Evolutionary conservation across 2,888 invertebrate species (phyloP).

Genomic region (Parelbella ahira): DNA sequence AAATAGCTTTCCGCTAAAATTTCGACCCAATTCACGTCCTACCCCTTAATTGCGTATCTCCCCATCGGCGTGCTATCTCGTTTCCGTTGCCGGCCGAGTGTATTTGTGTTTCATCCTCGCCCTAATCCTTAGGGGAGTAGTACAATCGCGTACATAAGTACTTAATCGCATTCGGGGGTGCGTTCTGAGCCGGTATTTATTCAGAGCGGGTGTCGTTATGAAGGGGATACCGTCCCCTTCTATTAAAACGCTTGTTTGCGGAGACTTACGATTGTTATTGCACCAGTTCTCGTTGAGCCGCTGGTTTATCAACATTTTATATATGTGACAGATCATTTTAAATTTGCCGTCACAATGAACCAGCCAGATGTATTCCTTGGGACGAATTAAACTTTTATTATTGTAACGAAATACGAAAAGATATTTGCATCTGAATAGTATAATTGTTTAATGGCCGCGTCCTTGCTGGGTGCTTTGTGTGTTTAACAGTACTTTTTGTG

Average conservation of each 20-base stretch:
- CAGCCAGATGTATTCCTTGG: conserved; percentile 48
- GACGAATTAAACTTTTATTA: conserved; percentile 56
- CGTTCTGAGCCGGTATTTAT: conserved; percentile 70
- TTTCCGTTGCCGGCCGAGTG: conserved; percentile 33
- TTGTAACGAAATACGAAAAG: conserved; percentile 44
- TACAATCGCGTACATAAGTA: conserved; percentile 77
- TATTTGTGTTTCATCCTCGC: conserved; percentile 41
- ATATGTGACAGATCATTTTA: conserved; percentile 41
- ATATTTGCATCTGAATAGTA: conserved; percentile 69
- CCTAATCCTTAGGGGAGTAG: conserved; percentile 62
- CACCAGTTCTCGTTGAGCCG: conserved; percentile 45
- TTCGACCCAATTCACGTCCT: conserved; percentile 73
- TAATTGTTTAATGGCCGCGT: conserved; percentile 60
- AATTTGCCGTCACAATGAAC: conserved; percentile 36
- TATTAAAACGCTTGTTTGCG: conserved; percentile 70
- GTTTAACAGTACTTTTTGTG: conserved; percentile 27
- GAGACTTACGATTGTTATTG: conserved; percentile 61
- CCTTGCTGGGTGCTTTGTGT: conserved; percentile 32
- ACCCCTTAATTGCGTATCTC: conserved; percentile 72
- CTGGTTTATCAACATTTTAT: conserved; percentile 27
- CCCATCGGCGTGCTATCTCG: conserved; percentile 47
- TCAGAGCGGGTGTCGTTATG: conserved; percentile 57
- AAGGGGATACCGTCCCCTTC: conserved; percentile 48
- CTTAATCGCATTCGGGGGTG: conserved; percentile 76
- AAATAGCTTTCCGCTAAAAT: conserved; percentile 77